Evolutionary conservation across 92 coral and sea anemone species (phyloP).

Genomic region (Zoanthus gigantus): DNA sequence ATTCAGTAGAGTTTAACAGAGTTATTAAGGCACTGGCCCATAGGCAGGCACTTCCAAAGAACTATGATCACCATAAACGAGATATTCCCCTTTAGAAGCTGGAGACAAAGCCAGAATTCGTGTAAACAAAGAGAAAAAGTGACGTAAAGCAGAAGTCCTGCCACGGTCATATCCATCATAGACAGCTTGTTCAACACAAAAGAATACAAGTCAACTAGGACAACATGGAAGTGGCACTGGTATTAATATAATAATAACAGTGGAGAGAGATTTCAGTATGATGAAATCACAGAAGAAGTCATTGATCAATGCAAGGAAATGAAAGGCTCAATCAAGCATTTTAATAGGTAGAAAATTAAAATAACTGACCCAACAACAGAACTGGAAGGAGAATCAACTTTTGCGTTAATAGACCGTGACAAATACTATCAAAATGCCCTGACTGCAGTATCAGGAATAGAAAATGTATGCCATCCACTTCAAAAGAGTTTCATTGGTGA

Average conservation of each 20-base stretch:
- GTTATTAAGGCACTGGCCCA: conserved; percentile 50
- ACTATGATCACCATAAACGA: conserved; percentile 45
- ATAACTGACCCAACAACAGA: not conserved
- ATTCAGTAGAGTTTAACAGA: conserved; percentile 6
- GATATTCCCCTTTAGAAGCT: conserved; percentile 32
- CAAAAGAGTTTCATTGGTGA: conserved; percentile 9
- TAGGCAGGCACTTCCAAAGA: conserved; percentile 44
- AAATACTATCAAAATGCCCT: not conserved
- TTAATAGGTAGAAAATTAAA: not conserved
- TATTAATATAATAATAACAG: no score
- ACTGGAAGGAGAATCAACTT: not conserved
- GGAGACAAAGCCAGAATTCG: conserved; percentile 47
- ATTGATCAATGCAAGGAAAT: no score
- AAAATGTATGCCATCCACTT: not conserved
- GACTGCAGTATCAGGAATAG: not conserved
- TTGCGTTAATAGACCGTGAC: not conserved
- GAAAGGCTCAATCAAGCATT: no score
- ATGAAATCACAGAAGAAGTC: no score
- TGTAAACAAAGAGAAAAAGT: conserved; percentile 48
- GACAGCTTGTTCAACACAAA: no score
- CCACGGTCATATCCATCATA: conserved; percentile 46
- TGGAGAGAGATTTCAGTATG: no score
- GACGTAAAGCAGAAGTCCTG: not conserved
- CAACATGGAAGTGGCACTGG: no score
- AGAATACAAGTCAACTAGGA: no score